phyloP scores from a whole-genome alignment of 2,797 vertebrate species.

The Mus caroli region DNA sequence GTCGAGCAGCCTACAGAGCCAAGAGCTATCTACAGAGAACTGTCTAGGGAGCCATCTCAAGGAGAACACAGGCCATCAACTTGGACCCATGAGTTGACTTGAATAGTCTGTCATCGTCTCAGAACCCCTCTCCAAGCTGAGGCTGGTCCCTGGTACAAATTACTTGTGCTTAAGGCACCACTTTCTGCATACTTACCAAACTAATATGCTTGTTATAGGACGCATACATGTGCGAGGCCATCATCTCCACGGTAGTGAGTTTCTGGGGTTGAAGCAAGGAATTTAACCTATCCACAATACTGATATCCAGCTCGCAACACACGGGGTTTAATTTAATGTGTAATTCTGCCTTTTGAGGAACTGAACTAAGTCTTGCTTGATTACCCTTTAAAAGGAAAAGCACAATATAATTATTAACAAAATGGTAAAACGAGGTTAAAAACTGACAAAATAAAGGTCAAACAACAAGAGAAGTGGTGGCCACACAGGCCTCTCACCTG shows the following conservation, averaged over 20 bases:
- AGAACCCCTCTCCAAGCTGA: background rate
- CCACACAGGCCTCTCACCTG: slow-evolving; percentile 91
- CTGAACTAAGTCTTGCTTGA: slow-evolving; percentile 95
- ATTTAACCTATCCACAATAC: slow-evolving; percentile 98
- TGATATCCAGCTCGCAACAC: slow-evolving; percentile 96
- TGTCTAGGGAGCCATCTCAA: background rate
- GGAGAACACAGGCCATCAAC: background rate
- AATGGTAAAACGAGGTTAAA: background rate
- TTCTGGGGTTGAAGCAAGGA: slow-evolving; percentile 98
- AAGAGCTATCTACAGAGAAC: background rate
- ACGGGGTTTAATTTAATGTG: slow-evolving; percentile 94
- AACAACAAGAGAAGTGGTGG: background rate
- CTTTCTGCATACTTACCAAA: slow-evolving; percentile 91
- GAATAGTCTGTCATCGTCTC: background rate
- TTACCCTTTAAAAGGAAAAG: slow-evolving; percentile 89
- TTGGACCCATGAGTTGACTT: background rate
- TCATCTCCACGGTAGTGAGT: slow-evolving; percentile 95
- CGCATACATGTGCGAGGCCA: slow-evolving; percentile 99
- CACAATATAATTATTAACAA: slow-evolving; percentile 24
- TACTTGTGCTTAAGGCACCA: background rate
- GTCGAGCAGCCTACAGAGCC: background rate
- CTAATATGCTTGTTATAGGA: slow-evolving; percentile 98
- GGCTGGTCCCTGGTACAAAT: background rate
- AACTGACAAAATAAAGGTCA: background rate
- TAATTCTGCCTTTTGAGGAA: slow-evolving; percentile 97